phyloP scores from a whole-genome alignment of 2,888 invertebrate species.

The Diadromus collaris region DNA sequence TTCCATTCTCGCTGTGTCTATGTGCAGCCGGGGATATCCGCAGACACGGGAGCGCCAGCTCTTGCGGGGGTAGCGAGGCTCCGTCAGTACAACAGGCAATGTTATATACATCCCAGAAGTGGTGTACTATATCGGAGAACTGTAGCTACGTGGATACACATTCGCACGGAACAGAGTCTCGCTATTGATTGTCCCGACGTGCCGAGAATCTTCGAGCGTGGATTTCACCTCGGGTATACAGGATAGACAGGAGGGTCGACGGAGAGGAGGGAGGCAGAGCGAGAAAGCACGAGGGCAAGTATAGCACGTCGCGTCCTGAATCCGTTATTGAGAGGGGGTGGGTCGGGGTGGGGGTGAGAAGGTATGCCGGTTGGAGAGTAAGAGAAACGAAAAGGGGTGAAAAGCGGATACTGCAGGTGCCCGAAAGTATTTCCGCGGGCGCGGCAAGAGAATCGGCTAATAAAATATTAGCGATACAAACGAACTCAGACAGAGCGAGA shows the following conservation, averaged over 20 bases:
- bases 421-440: conserved; percentile 47
- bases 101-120: conserved; percentile 8
- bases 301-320: conserved; percentile 63
- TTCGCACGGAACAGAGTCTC: conserved; percentile 65
- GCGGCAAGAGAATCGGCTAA: conserved; percentile 63
- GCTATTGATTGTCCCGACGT: conserved; percentile 73
- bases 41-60: conserved; percentile 12
- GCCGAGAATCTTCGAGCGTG: conserved; percentile 66
- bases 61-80: conserved; percentile 24
- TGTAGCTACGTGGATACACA: conserved; percentile 68
- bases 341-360: conserved; percentile 37
- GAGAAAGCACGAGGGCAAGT: conserved; percentile 57
- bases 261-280: conserved; percentile 28
- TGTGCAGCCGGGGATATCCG: conserved; percentile 37
- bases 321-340: conserved; percentile 58
- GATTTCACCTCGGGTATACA: conserved; percentile 59
- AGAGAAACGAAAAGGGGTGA: conserved; percentile 26
- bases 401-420: conserved; percentile 42
- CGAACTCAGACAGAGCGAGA: conserved; percentile 7
- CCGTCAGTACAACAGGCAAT: conserved; percentile 3
- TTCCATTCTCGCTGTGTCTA: conserved; percentile 7
- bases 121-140: conserved; percentile 36
- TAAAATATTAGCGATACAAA: conserved; percentile 56
- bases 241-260: neutral
- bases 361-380: conserved; percentile 6